A percentile compares a stretch with the other conserved stretches of the same genome.
Evolutionary conservation across 2,113 vertebrate species (phyloP).

Genomic region (Polypterus bichir): DNA sequence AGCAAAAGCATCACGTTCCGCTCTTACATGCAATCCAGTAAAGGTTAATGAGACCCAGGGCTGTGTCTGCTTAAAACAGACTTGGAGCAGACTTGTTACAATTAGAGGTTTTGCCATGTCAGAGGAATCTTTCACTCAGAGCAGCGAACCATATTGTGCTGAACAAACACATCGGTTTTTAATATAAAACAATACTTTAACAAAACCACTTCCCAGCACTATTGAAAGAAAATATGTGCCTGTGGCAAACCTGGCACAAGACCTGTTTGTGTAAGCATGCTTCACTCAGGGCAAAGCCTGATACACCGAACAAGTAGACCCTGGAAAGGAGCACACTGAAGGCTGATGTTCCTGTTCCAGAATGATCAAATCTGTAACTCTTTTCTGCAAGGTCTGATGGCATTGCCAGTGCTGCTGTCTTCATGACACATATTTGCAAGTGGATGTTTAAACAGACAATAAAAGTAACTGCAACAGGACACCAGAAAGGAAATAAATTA

Average conservation of each 20-base stretch:
- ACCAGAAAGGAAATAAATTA: no score
- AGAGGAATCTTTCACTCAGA: constrained; percentile 70
- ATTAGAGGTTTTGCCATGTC: constrained; percentile 65
- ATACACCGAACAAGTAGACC: no score
- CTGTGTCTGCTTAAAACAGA: constrained; percentile 58
- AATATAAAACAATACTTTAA: constrained; percentile 79
- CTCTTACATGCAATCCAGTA: constrained; percentile 60
- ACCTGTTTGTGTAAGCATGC: constrained; percentile 53
- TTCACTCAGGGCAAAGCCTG: constrained; percentile 41
- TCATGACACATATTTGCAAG: no score
- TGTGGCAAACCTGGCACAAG: constrained; percentile 48
- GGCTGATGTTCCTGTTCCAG: no score
- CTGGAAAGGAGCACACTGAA: no score
- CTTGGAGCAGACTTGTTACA: constrained; percentile 60
- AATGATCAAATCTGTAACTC: no score
- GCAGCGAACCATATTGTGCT: constrained; percentile 62
- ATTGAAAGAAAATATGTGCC: constrained; percentile 59
- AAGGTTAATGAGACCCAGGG: constrained; percentile 54
- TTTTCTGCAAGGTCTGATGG: no score
- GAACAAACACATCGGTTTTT: constrained; percentile 82
- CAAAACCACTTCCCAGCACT: constrained; percentile 72
- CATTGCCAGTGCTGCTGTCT: no score
- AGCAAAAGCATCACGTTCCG: constrained; percentile 62
- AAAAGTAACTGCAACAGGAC: no score
- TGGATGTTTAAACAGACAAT: no score